Base-by-base conservation (phyloP, 2,888 invertebrate species). In the Agrilus cyanescens region DNA sequence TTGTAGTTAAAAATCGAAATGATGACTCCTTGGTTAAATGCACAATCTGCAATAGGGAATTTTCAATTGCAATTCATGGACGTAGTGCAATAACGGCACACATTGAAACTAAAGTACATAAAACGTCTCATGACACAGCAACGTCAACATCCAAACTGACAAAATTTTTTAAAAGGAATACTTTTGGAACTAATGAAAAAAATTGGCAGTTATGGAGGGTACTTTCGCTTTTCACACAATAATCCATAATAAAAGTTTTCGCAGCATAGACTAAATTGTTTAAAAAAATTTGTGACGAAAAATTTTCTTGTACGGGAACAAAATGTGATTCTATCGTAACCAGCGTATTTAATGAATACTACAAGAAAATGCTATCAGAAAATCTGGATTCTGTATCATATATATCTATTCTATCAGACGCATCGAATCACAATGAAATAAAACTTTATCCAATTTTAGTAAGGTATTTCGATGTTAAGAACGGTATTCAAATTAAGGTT, bases 371-470 rank as follows among this genome's bases (percentile, higher is more conserved):
- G 31, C 37, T 44, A 31, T 12, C 13, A 42, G 35, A 42, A 30
- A 35, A 45, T 34, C 29, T 38, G 25, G 31, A 38, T 31, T n/a
- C 29, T 38, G 43, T 38, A 15, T 32, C 35, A 37, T 45, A 30
- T 35, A 32, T 38, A 38, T 34, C 36, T 12, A 43, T 43, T 45
- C 32, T 32, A 34, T 46, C 46, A 35, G 49, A 50, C 43, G 41
- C 46, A 31, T 48, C 46, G 37, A 51, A 51, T 36, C 43, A 47
- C 37, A 50, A 48, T 32, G 46, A 50, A 45, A 51, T 42, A 13
- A 50, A 50, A 49, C 33, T 49, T 14, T 48, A 49, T 42, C 47
- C 47, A 32, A 47, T 37, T 15, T 16, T 47, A 45, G 45, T 46
- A 36, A 45, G 45, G 13, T 42, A 45, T 46, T 47, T 46, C 18